Conservation (phyloP, 2,797 vertebrate species). For the Sebastes baramenuke region DNA sequence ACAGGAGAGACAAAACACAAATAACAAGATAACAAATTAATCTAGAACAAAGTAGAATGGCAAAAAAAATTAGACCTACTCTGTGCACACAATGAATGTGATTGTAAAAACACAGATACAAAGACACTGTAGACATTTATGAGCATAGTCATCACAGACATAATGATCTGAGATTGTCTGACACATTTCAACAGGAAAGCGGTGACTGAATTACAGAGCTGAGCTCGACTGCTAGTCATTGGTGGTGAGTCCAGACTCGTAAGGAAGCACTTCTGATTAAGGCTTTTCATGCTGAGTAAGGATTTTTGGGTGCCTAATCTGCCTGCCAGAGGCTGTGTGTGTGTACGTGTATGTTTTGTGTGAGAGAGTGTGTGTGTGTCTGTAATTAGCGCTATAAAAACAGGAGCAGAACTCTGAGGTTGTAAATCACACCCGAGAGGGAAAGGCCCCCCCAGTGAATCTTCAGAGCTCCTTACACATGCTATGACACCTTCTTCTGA, state of each 20-base stretch:
- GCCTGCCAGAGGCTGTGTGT: slow-evolving; percentile 44
- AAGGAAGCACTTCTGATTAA: slow-evolving; percentile 36
- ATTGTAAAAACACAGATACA: background rate
- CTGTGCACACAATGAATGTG: background rate
- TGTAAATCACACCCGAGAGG: slow-evolving; percentile 68
- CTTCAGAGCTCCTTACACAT: slow-evolving; percentile 32
- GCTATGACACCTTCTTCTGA: slow-evolving; percentile 24
- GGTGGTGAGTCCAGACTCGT: slow-evolving; percentile 37
- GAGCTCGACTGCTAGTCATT: slow-evolving; percentile 18
- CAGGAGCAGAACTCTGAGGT: slow-evolving; percentile 45
- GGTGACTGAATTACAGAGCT: slow-evolving; percentile 25
- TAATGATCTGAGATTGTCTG: slow-evolving; percentile 5
- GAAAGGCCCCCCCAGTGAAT: slow-evolving; percentile 48
- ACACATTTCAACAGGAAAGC: slow-evolving; percentile 11
- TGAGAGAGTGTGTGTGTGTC: slow-evolving; percentile 36
- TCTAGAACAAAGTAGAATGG: background rate
- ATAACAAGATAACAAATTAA: slow-evolving; percentile 9
- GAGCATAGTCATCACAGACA: background rate
- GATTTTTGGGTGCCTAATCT: slow-evolving; percentile 26
- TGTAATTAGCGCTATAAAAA: slow-evolving; percentile 71
- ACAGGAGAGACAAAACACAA: slow-evolving; percentile 11
- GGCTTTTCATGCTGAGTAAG: slow-evolving; percentile 66
- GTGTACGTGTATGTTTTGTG: background rate
- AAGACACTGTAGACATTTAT: background rate
- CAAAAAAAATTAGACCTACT: background rate